phyloP scores from a whole-genome alignment of 2,888 invertebrate genomes.

The Platynereis dumerilii region DNA sequence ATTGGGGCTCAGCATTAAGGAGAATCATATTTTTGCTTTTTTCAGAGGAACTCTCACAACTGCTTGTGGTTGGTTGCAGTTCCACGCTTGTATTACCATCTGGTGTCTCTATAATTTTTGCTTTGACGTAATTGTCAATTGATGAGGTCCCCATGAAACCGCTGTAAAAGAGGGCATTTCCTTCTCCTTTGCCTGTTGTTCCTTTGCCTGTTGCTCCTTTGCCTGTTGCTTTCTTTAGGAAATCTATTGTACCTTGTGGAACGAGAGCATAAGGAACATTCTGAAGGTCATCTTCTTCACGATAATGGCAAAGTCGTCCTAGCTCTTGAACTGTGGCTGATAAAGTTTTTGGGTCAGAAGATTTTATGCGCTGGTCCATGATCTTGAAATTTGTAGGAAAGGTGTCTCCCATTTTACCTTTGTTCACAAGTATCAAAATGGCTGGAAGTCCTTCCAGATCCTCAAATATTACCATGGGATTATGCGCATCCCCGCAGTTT shows the following conservation, averaged over 20 bases:
- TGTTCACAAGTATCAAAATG: conserved; percentile 27
- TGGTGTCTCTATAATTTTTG: no score
- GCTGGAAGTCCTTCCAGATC: conserved; percentile 24
- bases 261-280: conserved; percentile 23
- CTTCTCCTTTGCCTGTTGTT: no score
- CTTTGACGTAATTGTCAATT: no score
- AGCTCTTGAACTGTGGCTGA: conserved; percentile 23
- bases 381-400: conserved; percentile 25
- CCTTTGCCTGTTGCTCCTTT: no score
- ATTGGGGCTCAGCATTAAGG: conserved; percentile 3
- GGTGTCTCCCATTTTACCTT: conserved; percentile 29
- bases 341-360: neutral
- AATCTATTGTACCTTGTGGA: no score
- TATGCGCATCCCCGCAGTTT: conserved; percentile 22
- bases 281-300: neutral
- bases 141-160: no score
- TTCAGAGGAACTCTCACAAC: neutral
- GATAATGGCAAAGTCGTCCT: conserved; percentile 26
- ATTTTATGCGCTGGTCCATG: conserved; percentile 26
- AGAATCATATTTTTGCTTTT: neutral
- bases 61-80: no score
- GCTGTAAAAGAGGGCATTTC: no score
- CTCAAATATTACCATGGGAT: conserved; percentile 8
- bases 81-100: no score
- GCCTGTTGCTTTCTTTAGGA: no score